Base-by-base conservation (phyloP, 2,888 invertebrate species). In the Ptychoptera albimana region DNA sequence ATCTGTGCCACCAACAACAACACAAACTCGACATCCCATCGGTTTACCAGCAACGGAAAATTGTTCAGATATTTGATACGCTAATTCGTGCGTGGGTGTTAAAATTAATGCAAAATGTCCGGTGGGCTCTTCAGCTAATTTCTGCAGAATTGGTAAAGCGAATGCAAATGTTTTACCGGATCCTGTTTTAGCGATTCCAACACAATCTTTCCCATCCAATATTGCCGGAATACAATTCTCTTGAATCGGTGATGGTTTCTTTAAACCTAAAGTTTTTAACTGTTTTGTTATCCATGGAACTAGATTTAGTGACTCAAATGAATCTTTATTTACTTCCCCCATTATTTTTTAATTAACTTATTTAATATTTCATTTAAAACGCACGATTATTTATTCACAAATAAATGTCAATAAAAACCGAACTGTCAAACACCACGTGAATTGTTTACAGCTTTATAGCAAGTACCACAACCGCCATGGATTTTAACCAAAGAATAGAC, bases 151-250 rank as follows among this genome's bases (percentile, higher is more conserved):
- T 0, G 96, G 96, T 44, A 97, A 63, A 0, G 92, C 94, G 72
- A 98, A 98, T 0, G 97, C 93, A 57, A 97, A 78, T 1, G 98
- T 98, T 71, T 98, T 98, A 2, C 97, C 97, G 45, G 93, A 94
- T 11, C 97, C 97, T 8, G 97, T 98, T 64, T 96, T 93, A 0
- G 96, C 93, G 54, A 92, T 92, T 8, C 93, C 97, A 49, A 98
- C 84, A 54, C 92, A 91, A 68, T 96, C 89, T 53, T 74, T 70
- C 0, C 92, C 92, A 46, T 69, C 58, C 35, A 91, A 61, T 52
- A 91, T 85, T 48, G 71, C 69, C 5, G 86, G 78, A 55, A 92
- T 82, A 57, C 89, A 89, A 50, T 80, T 77, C 54, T 71, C 64
- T 61, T 92, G 91, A 46, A 92, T 87, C 0, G 82, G 77, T 2